phyloP scores from a whole-genome alignment of 2,888 invertebrate species.

The Agonum fuliginosum region DNA sequence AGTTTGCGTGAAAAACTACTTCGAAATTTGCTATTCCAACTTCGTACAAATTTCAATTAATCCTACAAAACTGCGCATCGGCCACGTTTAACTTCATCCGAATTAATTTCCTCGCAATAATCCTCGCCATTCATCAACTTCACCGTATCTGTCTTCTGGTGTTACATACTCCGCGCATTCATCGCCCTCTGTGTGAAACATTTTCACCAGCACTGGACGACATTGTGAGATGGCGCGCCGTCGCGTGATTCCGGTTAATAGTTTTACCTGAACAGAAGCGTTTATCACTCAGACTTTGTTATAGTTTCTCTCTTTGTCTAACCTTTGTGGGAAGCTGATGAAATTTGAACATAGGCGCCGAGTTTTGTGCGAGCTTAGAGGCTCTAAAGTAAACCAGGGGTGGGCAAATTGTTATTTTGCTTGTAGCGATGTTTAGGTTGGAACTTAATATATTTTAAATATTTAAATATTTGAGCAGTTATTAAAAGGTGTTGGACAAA shows the following conservation, averaged over 20 bases:
- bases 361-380: too few relatives aligned
- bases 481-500: too few relatives aligned
- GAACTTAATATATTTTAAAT: too few relatives aligned
- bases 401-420: too few relatives aligned
- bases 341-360: neutral
- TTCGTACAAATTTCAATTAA: neutral
- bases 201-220: neutral
- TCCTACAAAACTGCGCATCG: neutral
- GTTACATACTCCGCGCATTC: neutral
- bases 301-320: neutral
- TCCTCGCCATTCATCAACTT: constrained; percentile 11
- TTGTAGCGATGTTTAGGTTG: too few relatives aligned
- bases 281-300: constrained; percentile 1
- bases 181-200: neutral
- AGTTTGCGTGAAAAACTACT: neutral
- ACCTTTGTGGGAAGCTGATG: neutral
- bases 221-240: constrained; percentile 5
- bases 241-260: constrained; percentile 32
- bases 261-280: constrained; percentile 14
- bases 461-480: too few relatives aligned
- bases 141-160: too few relatives aligned
- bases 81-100: neutral
- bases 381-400: too few relatives aligned
- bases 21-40: neutral
- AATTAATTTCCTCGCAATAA: constrained; percentile 17